phyloP scores from a whole-genome alignment of 2,113 vertebrate species.

The Amia ocellicauda region DNA sequence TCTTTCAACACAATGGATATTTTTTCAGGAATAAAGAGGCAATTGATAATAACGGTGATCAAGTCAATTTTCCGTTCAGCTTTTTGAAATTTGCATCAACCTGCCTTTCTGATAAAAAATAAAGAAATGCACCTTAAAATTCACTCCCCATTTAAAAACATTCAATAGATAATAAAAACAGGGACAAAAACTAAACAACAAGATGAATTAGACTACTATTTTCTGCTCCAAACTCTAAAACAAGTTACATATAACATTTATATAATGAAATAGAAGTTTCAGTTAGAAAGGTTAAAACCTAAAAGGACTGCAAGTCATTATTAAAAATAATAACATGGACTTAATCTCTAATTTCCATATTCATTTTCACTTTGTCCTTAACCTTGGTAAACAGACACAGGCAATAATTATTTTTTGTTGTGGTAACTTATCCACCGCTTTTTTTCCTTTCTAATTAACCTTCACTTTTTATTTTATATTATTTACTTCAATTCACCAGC shows the following conservation, averaged over 20 bases:
- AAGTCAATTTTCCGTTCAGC: constrained; percentile 29
- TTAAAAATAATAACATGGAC: constrained; percentile 30
- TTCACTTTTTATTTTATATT: no score
- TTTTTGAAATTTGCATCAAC: constrained; percentile 40
- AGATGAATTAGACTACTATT: no score
- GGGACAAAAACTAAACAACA: neutral
- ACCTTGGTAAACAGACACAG: constrained; percentile 13
- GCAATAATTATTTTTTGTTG: constrained; percentile 25
- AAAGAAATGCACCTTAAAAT: neutral
- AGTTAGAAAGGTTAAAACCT: constrained; percentile 12
- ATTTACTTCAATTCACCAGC: no score
- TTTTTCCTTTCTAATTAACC: neutral
- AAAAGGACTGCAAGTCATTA: constrained; percentile 12
- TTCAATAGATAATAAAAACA: constrained; percentile 5
- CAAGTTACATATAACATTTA: neutral
- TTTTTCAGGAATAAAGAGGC: constrained; percentile 28
- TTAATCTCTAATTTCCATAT: constrained; percentile 27
- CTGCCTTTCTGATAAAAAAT: constrained; percentile 25
- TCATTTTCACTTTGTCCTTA: constrained; percentile 25
- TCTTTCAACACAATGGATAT: constrained; percentile 22
- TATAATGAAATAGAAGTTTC: neutral
- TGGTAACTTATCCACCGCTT: constrained; percentile 27
- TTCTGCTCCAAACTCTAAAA: no score
- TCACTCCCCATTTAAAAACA: constrained; percentile 6
- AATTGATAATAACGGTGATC: constrained; percentile 36